Percentiles rank a stretch among this genome's conserved stretches.
Conservation (phyloP, 2,888 invertebrate genomes). For the Hyalella azteca region DNA sequence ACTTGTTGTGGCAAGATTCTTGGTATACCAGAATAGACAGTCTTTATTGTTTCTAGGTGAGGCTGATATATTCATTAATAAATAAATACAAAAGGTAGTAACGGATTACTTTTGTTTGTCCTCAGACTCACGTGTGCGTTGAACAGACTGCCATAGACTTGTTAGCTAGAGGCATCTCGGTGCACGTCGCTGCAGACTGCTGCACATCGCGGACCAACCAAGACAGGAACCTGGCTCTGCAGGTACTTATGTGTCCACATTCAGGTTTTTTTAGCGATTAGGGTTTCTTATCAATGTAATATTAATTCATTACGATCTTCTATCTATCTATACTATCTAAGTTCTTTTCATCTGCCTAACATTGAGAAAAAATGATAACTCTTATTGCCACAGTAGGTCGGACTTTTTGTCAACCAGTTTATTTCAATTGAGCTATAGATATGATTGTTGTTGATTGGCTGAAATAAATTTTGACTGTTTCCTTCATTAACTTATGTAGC, state of each 20-base stretch:
- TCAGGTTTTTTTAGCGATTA: too few species aligned
- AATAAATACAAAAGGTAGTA: too few species aligned
- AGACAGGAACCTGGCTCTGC: conserved; percentile 71
- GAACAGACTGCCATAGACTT: conserved; percentile 81
- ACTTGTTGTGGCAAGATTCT: too few species aligned
- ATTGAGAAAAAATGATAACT: not conserved
- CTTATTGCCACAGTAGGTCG: not conserved
- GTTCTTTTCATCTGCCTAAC: too few species aligned
- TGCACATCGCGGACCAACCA: conserved; percentile 75
- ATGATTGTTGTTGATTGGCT: not conserved
- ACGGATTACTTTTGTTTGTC: too few species aligned
- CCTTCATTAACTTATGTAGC: not conserved
- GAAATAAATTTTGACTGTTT: not conserved
- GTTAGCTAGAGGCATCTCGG: conserved; percentile 69
- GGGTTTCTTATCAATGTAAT: too few species aligned
- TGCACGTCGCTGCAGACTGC: conserved; percentile 80
- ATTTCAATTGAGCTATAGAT: not conserved
- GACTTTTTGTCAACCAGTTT: not conserved
- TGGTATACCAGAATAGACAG: too few species aligned
- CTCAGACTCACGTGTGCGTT: conserved; percentile 80
- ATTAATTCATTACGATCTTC: too few species aligned
- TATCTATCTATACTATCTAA: too few species aligned
- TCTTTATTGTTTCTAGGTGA: too few species aligned
- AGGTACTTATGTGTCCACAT: conserved; percentile 66
- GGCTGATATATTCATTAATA: too few species aligned